Evolutionary conservation across 2,113 vertebrate species (phyloP), one percentile per base, ranked within the genome.

Genomic region (Protomyctophum bolini): DNA sequence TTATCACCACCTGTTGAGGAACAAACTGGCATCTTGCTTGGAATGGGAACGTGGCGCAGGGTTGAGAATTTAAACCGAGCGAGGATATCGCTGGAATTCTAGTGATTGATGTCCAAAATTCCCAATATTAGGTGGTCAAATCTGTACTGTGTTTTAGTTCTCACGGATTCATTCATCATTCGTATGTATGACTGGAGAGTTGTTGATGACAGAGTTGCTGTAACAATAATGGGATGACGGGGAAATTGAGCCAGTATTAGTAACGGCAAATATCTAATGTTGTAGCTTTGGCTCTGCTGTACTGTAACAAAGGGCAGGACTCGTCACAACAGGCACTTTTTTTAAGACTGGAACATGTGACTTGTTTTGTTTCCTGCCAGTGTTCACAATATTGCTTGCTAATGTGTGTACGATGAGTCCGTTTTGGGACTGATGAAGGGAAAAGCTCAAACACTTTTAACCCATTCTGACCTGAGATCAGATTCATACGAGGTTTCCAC

Each of bases 91-190:
- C 45, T 55, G 58, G 64, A 33, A 56, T 51, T n/a, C n/a, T 12
- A 14, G 58, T 58, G 72, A 70, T 41, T 14, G 33, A 58, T 60
- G 71, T 69, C 21, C 70, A 14, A 60, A 54, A 47, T 72, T 68
- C 3, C 33, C 41, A 57, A 66, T 59, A 10, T 56, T 76, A 71
- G 68, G 50, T 33, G 71, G 75, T 80, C 72, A 75, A 14, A 57
- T 84, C 82, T 86, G 73, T 83, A 83, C 63, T 77, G 82, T 82
- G 83, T 70, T 80, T 85, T 64, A 75, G 52, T 87, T 82, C 28
- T 68, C 70, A 29, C 15, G 10, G 68, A 72, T 66, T 64, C 55
- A 79, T 80, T 83, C 11, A 12, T 81, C 21, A 21, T 21, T 21
- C 21, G 21, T 21, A 21, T 82, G 6, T 75, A 60, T 82, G 74